phyloP scores from a whole-genome alignment of 2,113 vertebrate genomes.

The Cyanoderma ruficeps region DNA sequence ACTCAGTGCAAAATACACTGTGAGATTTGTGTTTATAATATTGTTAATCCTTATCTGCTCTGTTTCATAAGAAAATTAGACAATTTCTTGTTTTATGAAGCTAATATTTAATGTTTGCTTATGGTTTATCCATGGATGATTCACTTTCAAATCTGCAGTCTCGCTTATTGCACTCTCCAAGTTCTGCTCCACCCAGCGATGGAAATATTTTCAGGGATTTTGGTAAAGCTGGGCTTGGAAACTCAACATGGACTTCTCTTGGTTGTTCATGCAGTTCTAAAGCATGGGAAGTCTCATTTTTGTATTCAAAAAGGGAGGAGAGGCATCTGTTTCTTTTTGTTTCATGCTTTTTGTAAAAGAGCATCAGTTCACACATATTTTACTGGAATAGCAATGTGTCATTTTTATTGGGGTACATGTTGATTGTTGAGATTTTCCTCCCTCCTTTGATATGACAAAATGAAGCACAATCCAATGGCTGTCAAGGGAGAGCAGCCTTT shows the following conservation, averaged over 20 bases:
- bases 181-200: accelerated
- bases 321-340: background rate
- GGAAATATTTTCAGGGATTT: background rate
- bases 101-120: background rate
- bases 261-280: background rate
- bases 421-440: background rate
- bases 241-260: background rate
- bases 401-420: background rate
- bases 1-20: background rate
- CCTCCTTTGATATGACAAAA: accelerated
- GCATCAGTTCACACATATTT: background rate
- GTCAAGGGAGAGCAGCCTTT: background rate
- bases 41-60: accelerated
- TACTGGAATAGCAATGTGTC: accelerated
- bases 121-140: accelerated
- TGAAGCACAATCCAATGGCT: background rate
- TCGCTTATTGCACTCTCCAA: background rate
- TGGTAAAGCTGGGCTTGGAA: background rate
- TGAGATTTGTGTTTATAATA: background rate
- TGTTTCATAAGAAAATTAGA: background rate
- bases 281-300: background rate
- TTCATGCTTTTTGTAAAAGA: background rate
- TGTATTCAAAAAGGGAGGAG: background rate
- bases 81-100: background rate
- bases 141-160: background rate